Percentiles rank a stretch among this genome's conserved stretches.
phyloP scores from a whole-genome alignment of 2,797 vertebrate species.

The Tangara arthus region DNA sequence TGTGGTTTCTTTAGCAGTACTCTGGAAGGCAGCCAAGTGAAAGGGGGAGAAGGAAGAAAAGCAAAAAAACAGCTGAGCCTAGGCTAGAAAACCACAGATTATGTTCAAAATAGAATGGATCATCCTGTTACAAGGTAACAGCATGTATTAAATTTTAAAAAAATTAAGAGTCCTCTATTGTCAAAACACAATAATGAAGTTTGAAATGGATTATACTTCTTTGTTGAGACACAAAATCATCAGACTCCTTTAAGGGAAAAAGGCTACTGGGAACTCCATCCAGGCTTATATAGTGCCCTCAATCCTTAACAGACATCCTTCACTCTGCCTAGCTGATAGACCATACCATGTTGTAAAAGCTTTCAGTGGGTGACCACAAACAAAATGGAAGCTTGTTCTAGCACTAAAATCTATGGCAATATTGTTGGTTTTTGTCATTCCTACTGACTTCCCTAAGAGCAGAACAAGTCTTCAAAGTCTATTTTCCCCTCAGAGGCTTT shows the following conservation, averaged over 20 bases:
- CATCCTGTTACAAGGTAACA: not conserved
- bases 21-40: constrained; percentile 19
- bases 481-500: not conserved
- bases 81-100: not conserved
- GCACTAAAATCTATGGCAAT: not conserved
- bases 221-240: not conserved
- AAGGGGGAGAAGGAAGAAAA: constrained; percentile 7
- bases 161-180: not conserved
- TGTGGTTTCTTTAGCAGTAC: constrained; percentile 6
- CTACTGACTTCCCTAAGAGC: not conserved
- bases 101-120: not conserved
- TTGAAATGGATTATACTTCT: not conserved
- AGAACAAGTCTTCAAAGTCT: constrained; percentile 1
- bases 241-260: not conserved
- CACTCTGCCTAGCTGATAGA: not conserved
- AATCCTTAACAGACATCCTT: not conserved
- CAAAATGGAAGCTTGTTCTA: constrained; percentile 23
- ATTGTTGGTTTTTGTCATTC: not conserved
- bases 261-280: not conserved
- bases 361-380: not conserved
- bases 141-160: not conserved
- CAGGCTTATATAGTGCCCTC: not conserved
- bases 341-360: not conserved
- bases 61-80: not conserved
- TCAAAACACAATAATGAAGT: not conserved